A percentile compares a stretch with the other conserved stretches of the same genome.
These are phyloP conservation scores for Pundamilia nyererei DNA, from an alignment of 2,113 vertebrate genomes.

Conservation along the genomic window DNA sequence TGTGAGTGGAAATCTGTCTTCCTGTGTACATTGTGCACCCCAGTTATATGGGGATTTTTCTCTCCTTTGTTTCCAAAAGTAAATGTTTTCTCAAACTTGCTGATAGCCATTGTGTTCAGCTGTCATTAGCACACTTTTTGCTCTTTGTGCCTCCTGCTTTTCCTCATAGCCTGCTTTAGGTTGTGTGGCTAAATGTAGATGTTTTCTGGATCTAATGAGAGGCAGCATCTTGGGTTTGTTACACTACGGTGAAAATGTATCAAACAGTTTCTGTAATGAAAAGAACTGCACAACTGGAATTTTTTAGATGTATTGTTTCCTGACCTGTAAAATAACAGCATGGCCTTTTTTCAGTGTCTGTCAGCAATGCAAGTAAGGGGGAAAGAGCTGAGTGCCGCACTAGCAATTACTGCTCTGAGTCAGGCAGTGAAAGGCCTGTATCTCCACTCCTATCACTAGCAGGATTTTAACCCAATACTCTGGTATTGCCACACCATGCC, in stretches of 20 bases:
- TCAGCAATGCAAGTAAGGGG: conserved; percentile 57
- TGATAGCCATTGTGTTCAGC: background rate
- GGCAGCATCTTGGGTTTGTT: conserved; percentile 15
- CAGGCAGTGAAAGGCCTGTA: conserved; percentile 21
- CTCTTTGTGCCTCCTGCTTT: conserved; percentile 20
- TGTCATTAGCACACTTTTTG: background rate
- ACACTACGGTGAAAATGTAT: conserved; percentile 1
- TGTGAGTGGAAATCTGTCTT: background rate
- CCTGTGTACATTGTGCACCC: background rate
- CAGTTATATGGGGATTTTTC: background rate
- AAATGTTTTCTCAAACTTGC: background rate
- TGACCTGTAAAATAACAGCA: conserved; percentile 26
- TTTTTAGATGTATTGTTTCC: conserved; percentile 57
- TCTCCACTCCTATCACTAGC: background rate
- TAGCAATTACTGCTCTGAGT: conserved; percentile 31
- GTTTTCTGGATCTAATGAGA: conserved; percentile 13
- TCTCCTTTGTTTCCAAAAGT: background rate
- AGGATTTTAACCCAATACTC: background rate
- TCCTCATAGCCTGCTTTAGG: conserved; percentile 9
- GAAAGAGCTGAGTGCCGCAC: conserved; percentile 53
- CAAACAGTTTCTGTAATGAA: conserved; percentile 17
- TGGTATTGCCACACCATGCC: background rate
- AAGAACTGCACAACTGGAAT: conserved; percentile 47
- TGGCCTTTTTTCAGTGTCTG: conserved; percentile 38
- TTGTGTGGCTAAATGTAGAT: background rate